phyloP scores from a whole-genome alignment of 2,888 invertebrate species.

The Tinea trinotella region DNA sequence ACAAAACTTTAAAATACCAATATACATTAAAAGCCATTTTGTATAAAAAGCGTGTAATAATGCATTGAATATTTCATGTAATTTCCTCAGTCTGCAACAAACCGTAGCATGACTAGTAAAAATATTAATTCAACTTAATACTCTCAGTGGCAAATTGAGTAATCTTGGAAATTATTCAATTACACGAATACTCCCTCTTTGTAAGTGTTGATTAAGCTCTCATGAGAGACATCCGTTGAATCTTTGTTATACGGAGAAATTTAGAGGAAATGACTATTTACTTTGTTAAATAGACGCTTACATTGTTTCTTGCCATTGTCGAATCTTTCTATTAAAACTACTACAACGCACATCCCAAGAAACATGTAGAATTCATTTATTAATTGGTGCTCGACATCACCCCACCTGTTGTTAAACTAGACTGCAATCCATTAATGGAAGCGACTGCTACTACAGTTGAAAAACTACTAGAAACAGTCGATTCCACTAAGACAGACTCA shows the following conservation, averaged over 20 bases:
- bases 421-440: no score
- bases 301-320: not conserved
- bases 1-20: no score
- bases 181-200: conserved; percentile 1
- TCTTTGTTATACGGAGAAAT: conserved; percentile 4
- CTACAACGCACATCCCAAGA: no score
- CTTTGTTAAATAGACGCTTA: not conserved
- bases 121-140: not conserved
- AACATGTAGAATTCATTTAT: no score
- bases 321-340: no score
- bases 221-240: conserved; percentile 8
- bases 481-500: no score
- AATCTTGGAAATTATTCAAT: conserved; percentile 16
- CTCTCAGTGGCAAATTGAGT: conserved; percentile 8
- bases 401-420: no score
- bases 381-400: no score
- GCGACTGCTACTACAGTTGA: no score
- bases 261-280: conserved; percentile 8
- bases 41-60: not conserved
- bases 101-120: not conserved
- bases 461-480: no score
- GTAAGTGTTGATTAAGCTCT: conserved; percentile 8
- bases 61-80: not conserved
- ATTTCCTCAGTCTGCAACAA: not conserved
- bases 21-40: no score